Evolutionary conservation across 2,113 vertebrate species (phyloP).

Genomic region (Leucoraja erinaceus): DNA sequence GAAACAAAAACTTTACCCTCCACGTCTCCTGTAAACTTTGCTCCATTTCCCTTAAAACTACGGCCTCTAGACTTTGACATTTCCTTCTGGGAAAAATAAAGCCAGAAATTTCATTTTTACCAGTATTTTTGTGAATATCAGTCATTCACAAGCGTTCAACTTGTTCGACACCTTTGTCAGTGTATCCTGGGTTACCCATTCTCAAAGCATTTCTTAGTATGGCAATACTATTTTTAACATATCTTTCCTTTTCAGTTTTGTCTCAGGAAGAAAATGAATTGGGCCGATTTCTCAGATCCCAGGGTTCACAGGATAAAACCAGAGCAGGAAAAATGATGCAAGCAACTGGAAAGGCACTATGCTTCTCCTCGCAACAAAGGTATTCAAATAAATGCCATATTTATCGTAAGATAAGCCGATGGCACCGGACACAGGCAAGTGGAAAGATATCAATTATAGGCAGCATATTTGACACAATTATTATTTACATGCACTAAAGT

Average conservation of each 20-base stretch:
- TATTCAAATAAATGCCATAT: conserved; percentile 44
- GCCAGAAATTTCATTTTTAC: too few species aligned
- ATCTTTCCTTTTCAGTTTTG: conserved; percentile 61
- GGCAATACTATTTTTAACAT: not conserved
- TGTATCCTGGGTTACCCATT: too few species aligned
- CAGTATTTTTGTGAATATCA: too few species aligned
- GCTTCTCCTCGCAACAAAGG: conserved; percentile 97
- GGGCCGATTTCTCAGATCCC: conserved; percentile 87
- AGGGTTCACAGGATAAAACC: conserved; percentile 90
- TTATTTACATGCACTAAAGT: not conserved
- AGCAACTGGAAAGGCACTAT: conserved; percentile 91
- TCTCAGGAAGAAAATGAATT: conserved; percentile 96
- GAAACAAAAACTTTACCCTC: too few species aligned
- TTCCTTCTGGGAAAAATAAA: too few species aligned
- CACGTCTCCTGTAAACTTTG: too few species aligned
- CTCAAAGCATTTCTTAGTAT: too few species aligned
- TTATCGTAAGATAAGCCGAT: not conserved
- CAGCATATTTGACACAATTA: not conserved
- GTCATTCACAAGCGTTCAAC: too few species aligned
- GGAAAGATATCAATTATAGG: not conserved
- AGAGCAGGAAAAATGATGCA: conserved; percentile 98
- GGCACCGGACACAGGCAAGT: not conserved
- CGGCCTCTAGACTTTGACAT: too few species aligned
- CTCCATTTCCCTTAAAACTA: too few species aligned
- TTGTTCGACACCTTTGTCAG: too few species aligned